Conservation (phyloP, 1,140 invertebrate genomes). For the Papilio helenus region DNA sequence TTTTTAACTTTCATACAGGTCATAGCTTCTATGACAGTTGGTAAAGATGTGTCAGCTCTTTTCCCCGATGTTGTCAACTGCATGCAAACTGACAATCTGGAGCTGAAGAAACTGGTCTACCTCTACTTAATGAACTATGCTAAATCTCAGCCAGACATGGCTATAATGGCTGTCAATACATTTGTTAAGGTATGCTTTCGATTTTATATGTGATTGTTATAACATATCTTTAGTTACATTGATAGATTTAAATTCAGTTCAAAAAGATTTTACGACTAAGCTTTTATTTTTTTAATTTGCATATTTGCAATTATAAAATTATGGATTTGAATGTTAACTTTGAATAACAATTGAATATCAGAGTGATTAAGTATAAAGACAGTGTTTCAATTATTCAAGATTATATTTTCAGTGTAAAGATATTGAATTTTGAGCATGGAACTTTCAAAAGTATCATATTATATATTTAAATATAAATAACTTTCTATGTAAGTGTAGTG, state of each 20-base stretch:
- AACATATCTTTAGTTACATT: constrained; percentile 38
- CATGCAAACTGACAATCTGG: constrained; percentile 99
- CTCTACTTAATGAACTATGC: constrained; percentile 99
- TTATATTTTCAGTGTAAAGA: constrained; percentile 20
- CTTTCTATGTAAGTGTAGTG: constrained; percentile 62
- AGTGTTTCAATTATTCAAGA: constrained; percentile 23
- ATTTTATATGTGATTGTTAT: constrained; percentile 31
- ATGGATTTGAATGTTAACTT: constrained; percentile 24
- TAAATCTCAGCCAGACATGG: constrained; percentile 99
- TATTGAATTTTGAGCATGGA: constrained; percentile 42
- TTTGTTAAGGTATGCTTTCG: constrained; percentile 95
- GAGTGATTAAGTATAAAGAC: not conserved
- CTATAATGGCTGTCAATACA: constrained; percentile 99
- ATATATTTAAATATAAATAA: constrained; percentile 37
- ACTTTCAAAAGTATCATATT: constrained; percentile 39
- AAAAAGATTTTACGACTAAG: constrained; percentile 44
- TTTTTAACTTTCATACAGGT: constrained; percentile 85
- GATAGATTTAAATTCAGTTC: constrained; percentile 46
- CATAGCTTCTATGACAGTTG: constrained; percentile 99
- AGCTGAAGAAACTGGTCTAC: constrained; percentile 99
- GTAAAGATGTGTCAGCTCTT: constrained; percentile 96
- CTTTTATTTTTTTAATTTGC: constrained; percentile 44
- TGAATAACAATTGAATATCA: constrained; percentile 4
- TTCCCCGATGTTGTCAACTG: constrained; percentile 99
- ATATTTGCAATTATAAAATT: constrained; percentile 48